Conservation (phyloP, 2,113 vertebrate genomes). For the Onychostoma macrolepis region DNA sequence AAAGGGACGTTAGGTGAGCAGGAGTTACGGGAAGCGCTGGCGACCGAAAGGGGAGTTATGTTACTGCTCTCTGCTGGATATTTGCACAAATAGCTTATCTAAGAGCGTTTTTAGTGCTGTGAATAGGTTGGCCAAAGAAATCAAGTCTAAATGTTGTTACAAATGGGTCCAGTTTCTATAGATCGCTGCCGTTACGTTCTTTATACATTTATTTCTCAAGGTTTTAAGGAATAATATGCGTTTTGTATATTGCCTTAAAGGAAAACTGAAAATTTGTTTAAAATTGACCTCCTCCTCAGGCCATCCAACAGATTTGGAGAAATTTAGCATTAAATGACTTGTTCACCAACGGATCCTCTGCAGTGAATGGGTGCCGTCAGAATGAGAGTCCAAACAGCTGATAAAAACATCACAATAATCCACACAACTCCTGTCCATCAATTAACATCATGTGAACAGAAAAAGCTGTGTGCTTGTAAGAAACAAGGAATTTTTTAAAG, state of each 20-base stretch:
- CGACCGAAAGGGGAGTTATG: neutral
- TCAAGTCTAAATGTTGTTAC: neutral
- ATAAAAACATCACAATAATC: neutral
- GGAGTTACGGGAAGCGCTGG: constrained; percentile 44
- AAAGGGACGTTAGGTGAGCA: constrained; percentile 44
- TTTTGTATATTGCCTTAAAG: neutral
- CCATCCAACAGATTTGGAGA: neutral
- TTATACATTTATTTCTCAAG: neutral
- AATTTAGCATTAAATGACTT: neutral
- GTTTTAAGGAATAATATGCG: neutral
- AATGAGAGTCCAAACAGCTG: neutral
- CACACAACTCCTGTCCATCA: neutral
- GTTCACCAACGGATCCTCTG: neutral
- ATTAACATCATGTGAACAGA: neutral
- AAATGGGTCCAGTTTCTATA: neutral
- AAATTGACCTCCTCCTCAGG: neutral
- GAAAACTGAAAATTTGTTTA: neutral
- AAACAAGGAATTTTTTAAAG: neutral
- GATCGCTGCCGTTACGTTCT: neutral
- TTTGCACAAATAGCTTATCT: constrained; percentile 47
- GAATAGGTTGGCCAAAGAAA: neutral
- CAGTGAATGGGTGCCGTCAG: neutral
- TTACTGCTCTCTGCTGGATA: constrained; percentile 66
- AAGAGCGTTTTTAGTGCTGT: neutral
- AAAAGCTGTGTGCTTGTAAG: neutral